Evolutionary conservation across 2,797 vertebrate genomes (phyloP), one percentile per base, ranked within the genome.

Genomic region (Mus minutoides): DNA sequence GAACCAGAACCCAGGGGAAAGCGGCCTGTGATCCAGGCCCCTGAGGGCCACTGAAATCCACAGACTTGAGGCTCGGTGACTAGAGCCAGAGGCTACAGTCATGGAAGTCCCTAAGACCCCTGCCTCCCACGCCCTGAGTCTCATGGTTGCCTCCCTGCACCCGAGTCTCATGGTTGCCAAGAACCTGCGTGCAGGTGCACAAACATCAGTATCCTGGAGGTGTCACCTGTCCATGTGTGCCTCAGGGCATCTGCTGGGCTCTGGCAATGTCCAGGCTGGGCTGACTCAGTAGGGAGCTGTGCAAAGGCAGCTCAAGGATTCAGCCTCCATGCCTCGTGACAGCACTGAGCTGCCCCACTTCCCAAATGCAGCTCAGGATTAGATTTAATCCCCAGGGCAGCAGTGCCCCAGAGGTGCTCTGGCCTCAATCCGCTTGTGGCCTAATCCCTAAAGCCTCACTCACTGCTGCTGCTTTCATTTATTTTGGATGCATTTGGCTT

Each of bases 371-470:
- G 1, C 82, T 92, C 34, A 37, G 17, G 87, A 80, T 86, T 96
- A 94, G 87, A 54, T 94, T 93, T 98, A 98, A 98, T 98, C 97
- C 96, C 2, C 0, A 83, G 77, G 40, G 96, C 97, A 97, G 94
- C 94, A 97, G 87, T 95, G 79, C 94, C 94, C 87, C 80, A 78
- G 90, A 98, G 95, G 97, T 94, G 60, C 97, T 96, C 95, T 17
- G 0, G 93, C 97, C 98, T 97, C 98, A 98, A 97, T 98, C 98
- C 52, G 75, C 94, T 92, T 96, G 98, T 84, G 93, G 94, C 84
- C 93, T 96, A 97, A 96, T 67, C 92, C 78, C 17, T 19, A 97
- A 98, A 98, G 97, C 98, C 94, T 88, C 97, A 93, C 93, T 88
- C 97, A 91, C 94, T 95, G 97, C 90, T 21, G 89, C 91, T 93